Evolutionary conservation across 1,140 invertebrate species (phyloP), one percentile per base, ranked within the genome.

Genomic region (Pseudomyrmex concolor): DNA sequence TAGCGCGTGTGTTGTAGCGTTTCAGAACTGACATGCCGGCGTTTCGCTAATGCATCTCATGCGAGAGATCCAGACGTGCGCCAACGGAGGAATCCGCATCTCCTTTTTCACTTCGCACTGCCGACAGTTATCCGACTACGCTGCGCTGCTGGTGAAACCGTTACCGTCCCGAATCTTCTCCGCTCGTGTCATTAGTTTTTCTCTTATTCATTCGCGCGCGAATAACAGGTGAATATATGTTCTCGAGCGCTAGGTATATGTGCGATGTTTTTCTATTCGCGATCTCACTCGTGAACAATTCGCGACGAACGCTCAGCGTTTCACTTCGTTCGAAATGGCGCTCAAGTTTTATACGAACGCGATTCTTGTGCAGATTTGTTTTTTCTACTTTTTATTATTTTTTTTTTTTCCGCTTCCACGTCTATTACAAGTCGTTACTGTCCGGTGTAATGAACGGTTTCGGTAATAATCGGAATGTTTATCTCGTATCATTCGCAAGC

Each of bases 101-200:
- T 57, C 73, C 63, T 9, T 83, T 55, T 83, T 88, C 77, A 84
- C 76, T 74, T 84, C 74, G 43, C 43, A 48, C 54, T 25, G 66
- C 73, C 68, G 81, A 85, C 64, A 83, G 84, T 84, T 84, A 84
- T 84, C 64, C 81, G 34, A 19, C 70, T 63, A 19, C 50, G 51
- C 45, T 45, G 76, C 59, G 76, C 4, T 50, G 55, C 57, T n/a
- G 43, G 17, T 22, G 80, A 57, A 70, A 83, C 71, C 80, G 81
- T 88, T 64, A 80, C 51, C 76, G 81, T 80, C 80, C 76, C 71
- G 63, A 86, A 86, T 89, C 86, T 84, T 84, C 80, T 60, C 59
- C 81, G 34, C 34, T 34, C 84, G 57, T 84, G 84, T 86, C 87
- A 82, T 86, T 88, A 86, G 86, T 86, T 89, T 84, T 81, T 48